phyloP scores from a whole-genome alignment of 2,888 invertebrate species.

The Drosophila gaucha region DNA sequence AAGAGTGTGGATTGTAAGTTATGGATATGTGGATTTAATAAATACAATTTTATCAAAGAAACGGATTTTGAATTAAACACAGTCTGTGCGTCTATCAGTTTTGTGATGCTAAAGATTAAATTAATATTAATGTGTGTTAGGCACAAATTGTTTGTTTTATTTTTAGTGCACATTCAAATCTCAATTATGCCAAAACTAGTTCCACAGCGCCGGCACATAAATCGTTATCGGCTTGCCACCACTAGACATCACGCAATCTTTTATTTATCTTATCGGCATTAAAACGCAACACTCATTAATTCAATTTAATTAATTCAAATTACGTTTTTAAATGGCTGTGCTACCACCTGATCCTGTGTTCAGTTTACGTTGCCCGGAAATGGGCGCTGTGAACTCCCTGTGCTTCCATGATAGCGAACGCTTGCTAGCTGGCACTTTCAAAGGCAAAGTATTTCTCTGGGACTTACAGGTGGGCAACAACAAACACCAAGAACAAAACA shows the following conservation, averaged over 20 bases:
- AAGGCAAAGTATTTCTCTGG: constrained; percentile 91
- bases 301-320: constrained; percentile 24
- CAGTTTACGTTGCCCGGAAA: constrained; percentile 89
- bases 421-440: constrained; percentile 90
- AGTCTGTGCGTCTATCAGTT: no score
- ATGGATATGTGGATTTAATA: not conserved
- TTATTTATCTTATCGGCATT: constrained; percentile 46
- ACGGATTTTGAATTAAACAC: not conserved
- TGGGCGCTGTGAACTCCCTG: constrained; percentile 90
- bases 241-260: constrained; percentile 1
- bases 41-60: not conserved
- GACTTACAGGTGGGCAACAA: constrained; percentile 88
- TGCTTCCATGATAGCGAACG: constrained; percentile 89
- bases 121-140: no score
- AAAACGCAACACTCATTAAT: constrained; percentile 29
- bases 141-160: no score
- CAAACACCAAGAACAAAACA: constrained; percentile 7
- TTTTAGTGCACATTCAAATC: not conserved
- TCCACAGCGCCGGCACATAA: no score
- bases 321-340: constrained; percentile 87
- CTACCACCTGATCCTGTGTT: constrained; percentile 91
- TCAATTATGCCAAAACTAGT: no score
- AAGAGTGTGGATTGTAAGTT: not conserved
- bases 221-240: constrained; percentile 22
- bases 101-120: not conserved